Conservation (phyloP, 2,797 vertebrate genomes). For the Aphelocoma californica region DNA sequence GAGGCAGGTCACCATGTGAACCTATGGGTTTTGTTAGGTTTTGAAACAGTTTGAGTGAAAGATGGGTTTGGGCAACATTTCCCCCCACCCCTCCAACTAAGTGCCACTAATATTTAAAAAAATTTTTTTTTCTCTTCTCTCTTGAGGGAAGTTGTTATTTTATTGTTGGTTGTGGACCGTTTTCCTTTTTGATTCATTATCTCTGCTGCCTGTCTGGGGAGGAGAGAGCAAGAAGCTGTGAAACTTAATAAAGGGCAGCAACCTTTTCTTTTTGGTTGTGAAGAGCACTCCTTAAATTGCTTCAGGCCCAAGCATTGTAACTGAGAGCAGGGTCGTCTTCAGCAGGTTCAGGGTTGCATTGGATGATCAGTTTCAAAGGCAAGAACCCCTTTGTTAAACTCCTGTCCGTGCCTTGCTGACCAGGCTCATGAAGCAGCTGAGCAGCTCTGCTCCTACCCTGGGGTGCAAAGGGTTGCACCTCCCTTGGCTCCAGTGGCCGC, state of each 20-base stretch:
- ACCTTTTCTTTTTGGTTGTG: background rate
- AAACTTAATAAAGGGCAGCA: background rate
- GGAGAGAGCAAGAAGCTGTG: background rate
- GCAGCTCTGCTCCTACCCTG: rapidly evolving
- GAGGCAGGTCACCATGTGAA: background rate
- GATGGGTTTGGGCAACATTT: background rate
- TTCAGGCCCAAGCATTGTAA: background rate
- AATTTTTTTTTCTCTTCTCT: background rate
- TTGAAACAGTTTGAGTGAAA: background rate
- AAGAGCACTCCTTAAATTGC: background rate
- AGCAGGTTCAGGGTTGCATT: background rate
- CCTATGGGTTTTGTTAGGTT: background rate
- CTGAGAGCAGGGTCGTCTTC: background rate
- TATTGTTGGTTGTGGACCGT: background rate
- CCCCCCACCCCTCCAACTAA: rapidly evolving
- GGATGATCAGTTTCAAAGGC: background rate
- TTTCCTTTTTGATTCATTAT: background rate
- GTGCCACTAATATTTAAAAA: background rate
- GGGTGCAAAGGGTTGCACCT: background rate
- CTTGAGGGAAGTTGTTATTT: background rate
- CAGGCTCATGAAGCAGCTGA: background rate
- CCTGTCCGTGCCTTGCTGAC: background rate
- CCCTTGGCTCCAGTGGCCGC: rapidly evolving
- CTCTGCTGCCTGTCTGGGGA: background rate
- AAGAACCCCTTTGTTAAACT: rapidly evolving